phyloP scores from a whole-genome alignment of 2,888 invertebrate genomes.

The Clostera curtula region DNA sequence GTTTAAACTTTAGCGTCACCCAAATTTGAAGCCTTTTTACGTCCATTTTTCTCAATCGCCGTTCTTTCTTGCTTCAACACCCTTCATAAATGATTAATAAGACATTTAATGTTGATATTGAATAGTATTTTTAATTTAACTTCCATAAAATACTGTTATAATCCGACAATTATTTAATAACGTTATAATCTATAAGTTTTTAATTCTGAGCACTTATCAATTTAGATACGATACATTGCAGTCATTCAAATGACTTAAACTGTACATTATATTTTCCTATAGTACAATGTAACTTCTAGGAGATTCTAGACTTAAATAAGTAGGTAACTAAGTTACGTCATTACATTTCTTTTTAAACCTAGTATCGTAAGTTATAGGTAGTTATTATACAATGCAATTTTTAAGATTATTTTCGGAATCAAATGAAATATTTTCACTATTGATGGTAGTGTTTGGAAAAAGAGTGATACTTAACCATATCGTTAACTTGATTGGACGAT shows the following conservation, averaged over 20 bases:
- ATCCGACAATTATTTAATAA: too few species aligned
- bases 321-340: constrained; percentile 27
- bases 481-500: too few species aligned
- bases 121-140: not conserved
- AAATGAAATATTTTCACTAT: constrained; percentile 17
- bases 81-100: too few species aligned
- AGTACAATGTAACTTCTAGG: constrained; percentile 5
- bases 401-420: constrained; percentile 13
- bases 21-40: too few species aligned
- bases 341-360: constrained; percentile 24
- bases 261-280: constrained; percentile 22
- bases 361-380: constrained; percentile 23
- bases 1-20: too few species aligned
- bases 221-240: too few species aligned
- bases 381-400: constrained; percentile 23
- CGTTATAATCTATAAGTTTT: too few species aligned
- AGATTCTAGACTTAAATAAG: constrained; percentile 14
- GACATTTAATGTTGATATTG: not conserved
- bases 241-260: too few species aligned
- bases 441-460: constrained; percentile 16
- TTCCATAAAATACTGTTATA: not conserved
- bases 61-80: too few species aligned
- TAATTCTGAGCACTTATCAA: too few species aligned
- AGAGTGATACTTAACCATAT: too few species aligned
- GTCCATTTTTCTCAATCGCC: too few species aligned